These are phyloP conservation scores for Cryptomyrus ogoouensis DNA, from an alignment of 2,113 vertebrate species.

Conservation along the genomic window DNA sequence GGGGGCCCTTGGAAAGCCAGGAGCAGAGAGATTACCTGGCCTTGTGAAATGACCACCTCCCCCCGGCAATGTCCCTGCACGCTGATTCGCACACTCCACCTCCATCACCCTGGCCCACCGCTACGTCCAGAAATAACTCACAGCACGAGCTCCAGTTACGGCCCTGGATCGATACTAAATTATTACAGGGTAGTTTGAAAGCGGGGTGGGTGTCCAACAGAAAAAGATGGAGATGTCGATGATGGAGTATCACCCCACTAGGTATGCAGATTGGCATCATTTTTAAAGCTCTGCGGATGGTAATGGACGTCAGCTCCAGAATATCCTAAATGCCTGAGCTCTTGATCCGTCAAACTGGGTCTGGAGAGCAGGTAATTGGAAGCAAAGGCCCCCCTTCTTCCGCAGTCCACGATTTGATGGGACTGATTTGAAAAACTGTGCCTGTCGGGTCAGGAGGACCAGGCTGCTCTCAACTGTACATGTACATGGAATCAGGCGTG, in stretches of 20 bases:
- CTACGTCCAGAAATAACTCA: constrained; percentile 39
- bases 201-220: not conserved
- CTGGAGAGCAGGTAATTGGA: not conserved
- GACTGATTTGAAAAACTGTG: not conserved
- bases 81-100: not conserved
- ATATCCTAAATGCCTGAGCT: not conserved
- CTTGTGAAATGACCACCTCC: not conserved
- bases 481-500: not conserved
- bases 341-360: not conserved
- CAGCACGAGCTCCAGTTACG: constrained; percentile 41
- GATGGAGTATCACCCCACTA: not conserved
- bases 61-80: not conserved
- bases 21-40: not conserved
- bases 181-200: not conserved
- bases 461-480: not conserved
- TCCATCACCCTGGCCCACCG: not conserved
- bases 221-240: not conserved
- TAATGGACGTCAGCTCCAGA: not conserved
- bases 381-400: not conserved
- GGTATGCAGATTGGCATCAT: not conserved
- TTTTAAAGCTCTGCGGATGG: not conserved
- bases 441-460: not conserved
- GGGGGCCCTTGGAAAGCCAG: not conserved
- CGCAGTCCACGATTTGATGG: not conserved
- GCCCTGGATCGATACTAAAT: constrained; percentile 37